Conservation (phyloP, 2,888 invertebrate species). For the Drosophila koepferae region DNA sequence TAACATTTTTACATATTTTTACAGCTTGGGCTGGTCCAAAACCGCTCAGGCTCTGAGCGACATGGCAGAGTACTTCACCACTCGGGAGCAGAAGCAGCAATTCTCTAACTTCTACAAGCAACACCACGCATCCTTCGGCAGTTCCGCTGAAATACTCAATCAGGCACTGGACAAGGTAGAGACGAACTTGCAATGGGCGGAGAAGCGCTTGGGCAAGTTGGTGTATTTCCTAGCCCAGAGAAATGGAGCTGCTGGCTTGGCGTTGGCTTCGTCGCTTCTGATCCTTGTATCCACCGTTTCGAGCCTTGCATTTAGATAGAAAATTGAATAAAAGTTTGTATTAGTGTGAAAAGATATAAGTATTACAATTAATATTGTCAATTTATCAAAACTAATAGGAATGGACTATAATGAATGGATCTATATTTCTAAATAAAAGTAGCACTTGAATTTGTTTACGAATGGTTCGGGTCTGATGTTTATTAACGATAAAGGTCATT, state of each 20-base stretch:
- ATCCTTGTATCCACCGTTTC: slow-evolving; percentile 17
- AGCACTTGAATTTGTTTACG: too few species aligned
- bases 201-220: slow-evolving; percentile 59
- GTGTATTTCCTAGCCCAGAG: slow-evolving; percentile 58
- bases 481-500: too few species aligned
- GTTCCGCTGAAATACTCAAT: slow-evolving; percentile 45
- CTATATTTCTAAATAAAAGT: too few species aligned
- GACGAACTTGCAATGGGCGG: slow-evolving; percentile 81
- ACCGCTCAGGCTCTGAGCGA: slow-evolving; percentile 67
- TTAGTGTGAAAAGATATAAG: too few species aligned
- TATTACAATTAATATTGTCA: too few species aligned
- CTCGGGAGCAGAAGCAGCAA: slow-evolving; percentile 58
- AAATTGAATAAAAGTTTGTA: too few species aligned
- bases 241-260: slow-evolving; percentile 47
- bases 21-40: slow-evolving; percentile 55
- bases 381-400: too few species aligned
- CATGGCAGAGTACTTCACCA: slow-evolving; percentile 73
- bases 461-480: too few species aligned
- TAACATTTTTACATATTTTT: background rate
- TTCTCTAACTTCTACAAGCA: slow-evolving; percentile 59
- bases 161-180: slow-evolving; percentile 69
- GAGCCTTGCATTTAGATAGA: background rate
- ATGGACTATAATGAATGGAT: too few species aligned
- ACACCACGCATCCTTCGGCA: slow-evolving; percentile 61
- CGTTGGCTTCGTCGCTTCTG: slow-evolving; percentile 6